Base-by-base conservation (phyloP, 2,113 vertebrate genomes). In the Pachypanchax playfairii region DNA sequence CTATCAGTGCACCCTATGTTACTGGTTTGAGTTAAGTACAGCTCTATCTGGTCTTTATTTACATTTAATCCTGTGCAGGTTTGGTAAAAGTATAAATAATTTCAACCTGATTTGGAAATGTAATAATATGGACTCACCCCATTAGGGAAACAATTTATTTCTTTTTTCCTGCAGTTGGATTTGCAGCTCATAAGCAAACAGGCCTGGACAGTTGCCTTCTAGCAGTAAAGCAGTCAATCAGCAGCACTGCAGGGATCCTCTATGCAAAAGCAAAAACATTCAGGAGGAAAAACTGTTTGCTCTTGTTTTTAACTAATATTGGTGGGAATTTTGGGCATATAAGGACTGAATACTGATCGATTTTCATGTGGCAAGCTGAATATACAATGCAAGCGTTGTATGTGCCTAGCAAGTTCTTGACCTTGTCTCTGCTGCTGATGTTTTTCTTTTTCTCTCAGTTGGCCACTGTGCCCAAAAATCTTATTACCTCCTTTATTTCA, bases 191-290 rank as follows among this genome's bases (percentile, higher is more conserved):
- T 29, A 24, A 18, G 59, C 35, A 69, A 65, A 52, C 48, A 15
- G 36, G 57, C 44, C 69, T 55, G 65, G 67, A 70, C 73, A 56
- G 42, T 65, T 55, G 52, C 51, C 71, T 79, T 66, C 54, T 60
- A 62, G 65, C 66, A 67, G 74, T 70, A 70, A 70, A 75, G 43
- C 74, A 84, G 73, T 61, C 64, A 65, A 68, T 81, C 64, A 60
- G 48, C 26, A 47, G 28, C 55, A 50, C 72, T n/a, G 49, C 15
- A 20, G 60, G 69, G 53, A 72, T 64, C 22, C 39, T 70, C 60
- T 10, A 56, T 46, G 26, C 65, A 63, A 56, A 64, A 65, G 68
- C 31, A 61, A 57, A 54, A 73, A 62, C 47, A 74, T 77, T 77
- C 36, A 52, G 38, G 61, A 20, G 51, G 39, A 57, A 28, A 62